These are phyloP conservation scores for Hozukius guyotensis DNA, from an alignment of 2,797 vertebrate species.

Conservation along the genomic window DNA sequence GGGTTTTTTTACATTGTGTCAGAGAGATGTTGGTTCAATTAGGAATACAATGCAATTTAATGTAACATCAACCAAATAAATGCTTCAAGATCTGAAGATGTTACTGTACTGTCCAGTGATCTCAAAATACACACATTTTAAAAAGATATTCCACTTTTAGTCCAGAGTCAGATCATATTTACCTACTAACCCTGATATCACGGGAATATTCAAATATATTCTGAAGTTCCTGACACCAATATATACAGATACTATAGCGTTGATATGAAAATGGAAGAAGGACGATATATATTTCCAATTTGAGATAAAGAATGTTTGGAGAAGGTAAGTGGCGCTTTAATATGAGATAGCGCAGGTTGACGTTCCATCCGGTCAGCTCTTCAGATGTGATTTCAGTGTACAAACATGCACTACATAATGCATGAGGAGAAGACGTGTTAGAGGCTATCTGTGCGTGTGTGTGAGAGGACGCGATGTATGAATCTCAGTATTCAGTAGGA, in stretches of 20 bases:
- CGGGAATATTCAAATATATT: not conserved
- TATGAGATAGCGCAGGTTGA: slow-evolving; percentile 21
- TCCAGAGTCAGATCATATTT: not conserved
- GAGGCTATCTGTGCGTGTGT: slow-evolving; percentile 16
- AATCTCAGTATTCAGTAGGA: slow-evolving; percentile 10
- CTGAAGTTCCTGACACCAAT: slow-evolving; percentile 10
- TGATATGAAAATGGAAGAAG: slow-evolving; percentile 6
- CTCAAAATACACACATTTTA: not conserved
- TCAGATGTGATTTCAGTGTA: slow-evolving; percentile 35
- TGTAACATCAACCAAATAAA: not conserved
- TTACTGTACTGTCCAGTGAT: too few species aligned
- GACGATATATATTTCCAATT: slow-evolving; percentile 36
- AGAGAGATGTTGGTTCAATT: not conserved
- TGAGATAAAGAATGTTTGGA: slow-evolving; percentile 47
- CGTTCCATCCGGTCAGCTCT: slow-evolving; percentile 25
- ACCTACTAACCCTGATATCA: not conserved
- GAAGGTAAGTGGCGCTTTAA: not conserved
- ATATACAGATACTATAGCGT: not conserved
- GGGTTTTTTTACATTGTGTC: not conserved
- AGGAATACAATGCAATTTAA: not conserved
- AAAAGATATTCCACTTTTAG: not conserved
- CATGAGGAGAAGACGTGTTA: slow-evolving; percentile 40
- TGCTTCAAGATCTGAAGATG: not conserved
- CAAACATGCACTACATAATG: slow-evolving; percentile 65
- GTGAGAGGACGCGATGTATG: slow-evolving; percentile 2